Evolutionary conservation across 2,797 vertebrate genomes (phyloP).

Genomic region (Heterohyrax brucei): DNA sequence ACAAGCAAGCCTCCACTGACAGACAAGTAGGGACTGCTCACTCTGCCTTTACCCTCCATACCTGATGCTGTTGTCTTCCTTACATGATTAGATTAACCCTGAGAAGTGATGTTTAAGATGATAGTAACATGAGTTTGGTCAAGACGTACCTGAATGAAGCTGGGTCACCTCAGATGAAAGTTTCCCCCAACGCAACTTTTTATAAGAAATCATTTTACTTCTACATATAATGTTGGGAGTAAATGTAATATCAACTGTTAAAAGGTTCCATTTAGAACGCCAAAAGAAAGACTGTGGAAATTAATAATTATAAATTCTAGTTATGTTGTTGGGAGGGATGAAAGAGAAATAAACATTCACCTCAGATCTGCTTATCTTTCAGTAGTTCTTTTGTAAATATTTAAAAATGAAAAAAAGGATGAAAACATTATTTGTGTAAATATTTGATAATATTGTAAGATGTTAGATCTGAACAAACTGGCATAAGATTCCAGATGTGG

Average conservation of each 20-base stretch:
- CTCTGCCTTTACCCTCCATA: no score
- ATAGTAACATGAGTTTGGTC: neutral
- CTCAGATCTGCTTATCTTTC: neutral
- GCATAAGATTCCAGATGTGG: neutral
- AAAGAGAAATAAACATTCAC: neutral
- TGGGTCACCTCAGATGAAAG: conserved; percentile 60
- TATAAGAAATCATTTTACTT: conserved; percentile 80
- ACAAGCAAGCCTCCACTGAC: no score
- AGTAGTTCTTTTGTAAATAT: neutral
- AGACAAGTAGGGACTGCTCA: no score
- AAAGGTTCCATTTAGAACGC: conserved; percentile 68
- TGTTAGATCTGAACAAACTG: conserved; percentile 53
- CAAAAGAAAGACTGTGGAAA: conserved; percentile 27
- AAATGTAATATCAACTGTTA: conserved; percentile 75
- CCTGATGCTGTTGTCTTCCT: no score
- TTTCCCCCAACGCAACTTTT: conserved; percentile 59
- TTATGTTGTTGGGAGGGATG: conserved; percentile 41
- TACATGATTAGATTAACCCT: no score
- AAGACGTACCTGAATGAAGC: conserved; percentile 72
- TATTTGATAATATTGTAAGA: neutral
- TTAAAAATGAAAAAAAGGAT: conserved; percentile 5
- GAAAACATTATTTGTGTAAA: conserved; percentile 1
- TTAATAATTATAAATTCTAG: conserved; percentile 45
- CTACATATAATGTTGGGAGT: conserved; percentile 54
- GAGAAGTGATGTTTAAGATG: conserved; percentile 69